These are phyloP conservation scores for Sepioteuthis lessoniana DNA, from an alignment of 2,888 invertebrate species.

Conservation along the genomic window DNA sequence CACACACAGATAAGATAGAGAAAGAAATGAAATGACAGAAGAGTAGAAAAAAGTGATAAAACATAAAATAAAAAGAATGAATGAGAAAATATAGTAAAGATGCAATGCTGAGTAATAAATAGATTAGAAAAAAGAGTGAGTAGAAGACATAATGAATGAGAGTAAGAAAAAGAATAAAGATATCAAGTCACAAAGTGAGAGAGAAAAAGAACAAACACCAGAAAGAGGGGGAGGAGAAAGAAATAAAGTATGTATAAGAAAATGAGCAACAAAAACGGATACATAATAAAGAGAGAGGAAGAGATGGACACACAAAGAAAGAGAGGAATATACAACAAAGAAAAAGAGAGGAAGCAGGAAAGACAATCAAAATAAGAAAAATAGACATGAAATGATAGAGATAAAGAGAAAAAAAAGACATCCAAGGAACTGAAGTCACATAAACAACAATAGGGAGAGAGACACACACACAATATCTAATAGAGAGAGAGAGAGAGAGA, in stretches of 20 bases:
- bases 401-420: background rate
- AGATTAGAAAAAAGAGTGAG: background rate
- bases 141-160: background rate
- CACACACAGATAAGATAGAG: background rate
- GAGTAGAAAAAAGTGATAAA: background rate
- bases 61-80: too few relatives aligned
- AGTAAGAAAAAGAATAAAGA: background rate
- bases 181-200: background rate
- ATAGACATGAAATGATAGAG: background rate
- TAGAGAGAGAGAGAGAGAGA: background rate
- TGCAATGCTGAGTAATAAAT: too few relatives aligned
- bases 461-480: background rate
- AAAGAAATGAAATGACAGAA: background rate
- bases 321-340: background rate
- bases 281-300: background rate
- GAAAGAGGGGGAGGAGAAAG: background rate
- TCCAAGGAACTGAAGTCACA: background rate
- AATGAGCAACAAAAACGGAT: background rate
- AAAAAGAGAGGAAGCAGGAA: background rate
- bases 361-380: background rate
- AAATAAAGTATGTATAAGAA: background rate
- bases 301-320: background rate
- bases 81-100: too few relatives aligned
- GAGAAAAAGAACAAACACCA: background rate
- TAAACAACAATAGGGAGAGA: background rate